phyloP scores from a whole-genome alignment of 2,113 vertebrate species.

The Epinephelus lanceolatus region DNA sequence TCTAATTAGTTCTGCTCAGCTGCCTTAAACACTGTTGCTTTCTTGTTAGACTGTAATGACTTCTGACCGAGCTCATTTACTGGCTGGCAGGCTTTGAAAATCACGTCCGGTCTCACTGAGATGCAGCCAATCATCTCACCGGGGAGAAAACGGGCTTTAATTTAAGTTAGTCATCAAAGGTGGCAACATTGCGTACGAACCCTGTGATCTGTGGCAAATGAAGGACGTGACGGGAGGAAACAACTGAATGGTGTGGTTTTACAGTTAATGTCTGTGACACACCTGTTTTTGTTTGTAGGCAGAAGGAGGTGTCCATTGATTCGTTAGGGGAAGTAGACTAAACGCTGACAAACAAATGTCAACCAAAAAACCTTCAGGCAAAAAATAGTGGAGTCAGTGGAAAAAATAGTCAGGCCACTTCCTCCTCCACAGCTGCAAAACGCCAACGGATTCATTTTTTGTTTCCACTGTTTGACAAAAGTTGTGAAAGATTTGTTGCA shows the following conservation, averaged over 20 bases:
- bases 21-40: not conserved
- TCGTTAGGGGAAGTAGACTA: not conserved
- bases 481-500: not conserved
- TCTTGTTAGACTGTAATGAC: slow-evolving; percentile 13
- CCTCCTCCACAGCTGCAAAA: not conserved
- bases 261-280: not conserved
- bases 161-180: no score
- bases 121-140: slow-evolving; percentile 1
- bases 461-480: not conserved
- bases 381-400: not conserved
- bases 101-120: not conserved
- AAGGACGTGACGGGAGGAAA: not conserved
- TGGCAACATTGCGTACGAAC: no score
- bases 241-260: not conserved
- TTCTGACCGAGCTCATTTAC: not conserved
- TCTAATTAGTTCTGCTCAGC: slow-evolving; percentile 39
- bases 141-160: not conserved
- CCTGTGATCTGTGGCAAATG: not conserved
- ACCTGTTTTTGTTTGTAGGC: not conserved
- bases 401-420: not conserved
- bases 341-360: not conserved
- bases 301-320: not conserved
- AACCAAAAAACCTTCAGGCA: not conserved
- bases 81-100: not conserved
- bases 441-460: accelerated